Percentiles rank a stretch among this genome's conserved stretches.
These are phyloP conservation scores for Dasysyrphus tricinctus DNA, from an alignment of 2,888 invertebrate species.

Conservation along the genomic window DNA sequence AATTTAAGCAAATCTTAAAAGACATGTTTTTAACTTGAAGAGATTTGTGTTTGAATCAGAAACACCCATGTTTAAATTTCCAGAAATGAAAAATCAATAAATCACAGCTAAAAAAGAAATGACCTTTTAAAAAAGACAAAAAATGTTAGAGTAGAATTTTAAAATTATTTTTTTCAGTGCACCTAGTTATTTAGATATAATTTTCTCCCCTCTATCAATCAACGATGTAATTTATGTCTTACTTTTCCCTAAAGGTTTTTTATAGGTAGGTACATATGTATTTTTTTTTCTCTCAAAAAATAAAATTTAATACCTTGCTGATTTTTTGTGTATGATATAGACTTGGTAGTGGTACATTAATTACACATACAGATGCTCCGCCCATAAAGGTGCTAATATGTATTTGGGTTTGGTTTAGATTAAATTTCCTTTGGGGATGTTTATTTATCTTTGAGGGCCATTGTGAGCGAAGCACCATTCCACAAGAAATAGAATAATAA, in stretches of 20 bases:
- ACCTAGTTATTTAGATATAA: too few relatives aligned
- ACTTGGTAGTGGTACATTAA: slow-evolving; percentile 59
- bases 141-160: neutral
- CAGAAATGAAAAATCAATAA: too few relatives aligned
- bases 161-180: neutral
- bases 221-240: slow-evolving; percentile 44
- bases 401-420: slow-evolving; percentile 28
- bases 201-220: slow-evolving; percentile 33
- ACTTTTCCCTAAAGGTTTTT: neutral
- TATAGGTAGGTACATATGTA: neutral
- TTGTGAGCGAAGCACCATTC: neutral
- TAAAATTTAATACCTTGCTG: slow-evolving; percentile 48
- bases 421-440: slow-evolving; percentile 20
- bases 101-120: too few relatives aligned
- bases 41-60: neutral
- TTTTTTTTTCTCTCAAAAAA: slow-evolving; percentile 3
- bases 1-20: too few relatives aligned
- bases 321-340: slow-evolving; percentile 40
- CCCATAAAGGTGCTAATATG: slow-evolving; percentile 13
- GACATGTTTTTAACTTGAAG: neutral
- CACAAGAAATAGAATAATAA: neutral
- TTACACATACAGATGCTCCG: slow-evolving; percentile 50
- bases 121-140: too few relatives aligned
- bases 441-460: neutral
- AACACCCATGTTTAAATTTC: neutral